A percentile compares a stretch with the other conserved stretches of the same genome.
These are phyloP conservation scores for Holacanthus passer DNA, from an alignment of 2,113 vertebrate species.

Conservation along the genomic window DNA sequence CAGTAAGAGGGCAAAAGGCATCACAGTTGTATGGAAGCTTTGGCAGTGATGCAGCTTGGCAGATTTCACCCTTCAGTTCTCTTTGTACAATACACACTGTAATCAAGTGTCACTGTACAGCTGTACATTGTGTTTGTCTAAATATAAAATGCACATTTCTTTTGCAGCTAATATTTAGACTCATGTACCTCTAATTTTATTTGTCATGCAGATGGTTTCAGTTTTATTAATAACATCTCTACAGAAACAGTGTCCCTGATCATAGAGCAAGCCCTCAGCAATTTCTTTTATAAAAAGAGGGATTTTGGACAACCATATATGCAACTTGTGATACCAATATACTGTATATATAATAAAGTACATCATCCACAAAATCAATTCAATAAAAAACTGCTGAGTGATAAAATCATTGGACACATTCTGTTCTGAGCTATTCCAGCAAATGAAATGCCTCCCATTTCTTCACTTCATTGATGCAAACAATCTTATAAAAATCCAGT, in stretches of 20 bases:
- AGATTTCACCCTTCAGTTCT: conserved; percentile 50
- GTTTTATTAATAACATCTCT: background rate
- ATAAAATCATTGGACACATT: background rate
- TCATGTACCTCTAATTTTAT: background rate
- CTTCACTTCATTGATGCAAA: background rate
- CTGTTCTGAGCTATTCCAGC: background rate
- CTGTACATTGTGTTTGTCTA: conserved; percentile 6
- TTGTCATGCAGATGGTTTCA: background rate
- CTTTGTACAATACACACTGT: conserved; percentile 17
- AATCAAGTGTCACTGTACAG: background rate
- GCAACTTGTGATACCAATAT: background rate
- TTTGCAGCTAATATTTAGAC: background rate
- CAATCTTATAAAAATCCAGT: background rate
- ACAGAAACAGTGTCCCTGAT: background rate
- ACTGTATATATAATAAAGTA: background rate
- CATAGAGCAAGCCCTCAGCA: no score
- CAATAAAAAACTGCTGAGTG: background rate
- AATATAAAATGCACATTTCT: background rate
- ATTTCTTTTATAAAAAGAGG: no score
- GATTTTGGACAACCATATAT: background rate
- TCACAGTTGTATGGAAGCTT: conserved; percentile 25
- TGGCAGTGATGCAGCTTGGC: conserved; percentile 39
- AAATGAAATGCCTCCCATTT: background rate
- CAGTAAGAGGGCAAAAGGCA: conserved; percentile 38
- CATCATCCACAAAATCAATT: no score